A percentile compares a stretch with the other conserved stretches of the same genome.
Evolutionary conservation across 2,113 vertebrate species (phyloP).

Genomic region (Semnornis frantzii): DNA sequence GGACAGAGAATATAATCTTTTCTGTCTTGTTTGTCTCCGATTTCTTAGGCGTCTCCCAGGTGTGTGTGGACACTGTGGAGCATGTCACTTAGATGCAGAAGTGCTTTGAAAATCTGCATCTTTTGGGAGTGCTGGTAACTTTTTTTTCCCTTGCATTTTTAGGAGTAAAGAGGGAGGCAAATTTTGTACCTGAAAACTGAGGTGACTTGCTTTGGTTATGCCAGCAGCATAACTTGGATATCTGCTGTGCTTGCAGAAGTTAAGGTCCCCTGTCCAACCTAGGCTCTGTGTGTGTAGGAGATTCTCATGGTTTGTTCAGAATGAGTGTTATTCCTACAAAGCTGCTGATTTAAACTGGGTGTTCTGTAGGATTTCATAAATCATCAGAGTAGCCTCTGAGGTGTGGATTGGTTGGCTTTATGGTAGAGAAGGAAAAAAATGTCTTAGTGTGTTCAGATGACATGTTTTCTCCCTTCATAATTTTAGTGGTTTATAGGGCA

Average conservation of each 20-base stretch:
- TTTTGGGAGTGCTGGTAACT: background rate
- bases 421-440: background rate
- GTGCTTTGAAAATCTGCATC: background rate
- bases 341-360: background rate
- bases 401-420: background rate
- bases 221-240: background rate
- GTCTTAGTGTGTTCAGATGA: background rate
- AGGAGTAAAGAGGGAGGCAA: background rate
- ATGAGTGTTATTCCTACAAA: background rate
- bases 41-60: background rate
- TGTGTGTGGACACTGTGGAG: rapidly evolving
- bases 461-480: background rate
- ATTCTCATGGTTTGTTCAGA: background rate
- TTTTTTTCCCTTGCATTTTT: background rate
- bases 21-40: background rate
- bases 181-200: background rate
- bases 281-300: background rate
- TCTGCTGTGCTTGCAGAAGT: background rate
- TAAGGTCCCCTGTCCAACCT: background rate
- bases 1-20: background rate
- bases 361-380: background rate
- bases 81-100: background rate
- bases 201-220: background rate
- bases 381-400: background rate
- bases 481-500: background rate